Conservation (phyloP, 2,797 vertebrate species). For the Phyllotis vaccarum region DNA sequence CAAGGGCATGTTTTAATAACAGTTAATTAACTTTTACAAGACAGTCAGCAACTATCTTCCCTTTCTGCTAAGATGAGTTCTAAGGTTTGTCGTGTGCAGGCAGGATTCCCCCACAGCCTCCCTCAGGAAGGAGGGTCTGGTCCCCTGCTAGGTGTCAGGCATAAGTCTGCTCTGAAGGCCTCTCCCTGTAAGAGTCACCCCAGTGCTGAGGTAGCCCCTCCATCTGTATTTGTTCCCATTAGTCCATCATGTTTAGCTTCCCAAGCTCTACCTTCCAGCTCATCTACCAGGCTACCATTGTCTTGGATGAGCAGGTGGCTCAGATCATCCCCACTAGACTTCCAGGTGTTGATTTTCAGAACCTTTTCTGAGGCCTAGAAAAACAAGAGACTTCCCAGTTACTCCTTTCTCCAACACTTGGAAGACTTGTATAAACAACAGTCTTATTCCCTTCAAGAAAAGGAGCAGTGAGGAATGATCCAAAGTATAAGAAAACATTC, state of each 20-base stretch:
- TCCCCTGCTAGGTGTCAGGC: slow-evolving; percentile 71
- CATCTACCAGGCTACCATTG: slow-evolving; percentile 58
- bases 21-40: slow-evolving; percentile 84
- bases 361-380: not conserved
- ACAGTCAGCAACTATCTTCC: slow-evolving; percentile 84
- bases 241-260: slow-evolving; percentile 53
- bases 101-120: slow-evolving; percentile 82
- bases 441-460: not conserved
- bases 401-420: not conserved
- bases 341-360: not conserved
- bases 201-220: slow-evolving; percentile 6
- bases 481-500: not conserved
- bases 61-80: slow-evolving; percentile 72
- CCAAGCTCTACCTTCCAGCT: slow-evolving; percentile 73
- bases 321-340: not conserved
- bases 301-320: slow-evolving; percentile 72
- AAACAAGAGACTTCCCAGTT: not conserved
- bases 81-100: slow-evolving; percentile 53
- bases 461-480: not conserved
- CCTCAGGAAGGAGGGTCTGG: slow-evolving; percentile 60
- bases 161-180: slow-evolving; percentile 76
- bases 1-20: slow-evolving; percentile 78
- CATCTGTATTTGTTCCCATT: not conserved
- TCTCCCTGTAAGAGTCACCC: slow-evolving; percentile 61
- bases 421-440: not conserved